Evolutionary conservation across 2,113 vertebrate species (phyloP).

Genomic region (Pluvialis apricaria): DNA sequence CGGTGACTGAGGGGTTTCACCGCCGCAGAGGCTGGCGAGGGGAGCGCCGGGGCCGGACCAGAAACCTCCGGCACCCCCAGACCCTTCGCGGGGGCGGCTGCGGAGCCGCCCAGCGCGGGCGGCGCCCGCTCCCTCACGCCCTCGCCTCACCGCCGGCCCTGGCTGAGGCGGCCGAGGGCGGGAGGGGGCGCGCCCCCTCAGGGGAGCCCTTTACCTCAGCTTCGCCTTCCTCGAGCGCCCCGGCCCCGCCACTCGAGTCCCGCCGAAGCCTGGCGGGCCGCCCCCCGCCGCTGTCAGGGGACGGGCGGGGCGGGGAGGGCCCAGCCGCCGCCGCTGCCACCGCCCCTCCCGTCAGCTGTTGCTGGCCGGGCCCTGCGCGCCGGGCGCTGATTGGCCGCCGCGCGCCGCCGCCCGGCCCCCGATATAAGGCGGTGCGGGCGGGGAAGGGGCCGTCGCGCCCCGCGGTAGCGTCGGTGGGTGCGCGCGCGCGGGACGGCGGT

Average conservation of each 20-base stretch:
- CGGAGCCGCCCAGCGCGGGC: too few relatives aligned
- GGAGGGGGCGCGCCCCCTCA: neutral
- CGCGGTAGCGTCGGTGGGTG: neutral
- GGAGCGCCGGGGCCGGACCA: neutral
- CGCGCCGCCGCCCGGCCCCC: neutral
- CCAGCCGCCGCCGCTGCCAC: neutral
- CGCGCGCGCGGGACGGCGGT: neutral
- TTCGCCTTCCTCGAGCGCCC: neutral
- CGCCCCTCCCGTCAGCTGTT: neutral
- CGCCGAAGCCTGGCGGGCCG: neutral
- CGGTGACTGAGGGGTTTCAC: neutral
- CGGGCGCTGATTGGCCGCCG: neutral
- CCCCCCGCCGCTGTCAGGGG: neutral
- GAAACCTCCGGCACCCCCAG: accelerated
- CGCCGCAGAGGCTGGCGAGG: neutral
- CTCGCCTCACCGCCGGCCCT: too few relatives aligned
- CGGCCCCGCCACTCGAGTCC: neutral
- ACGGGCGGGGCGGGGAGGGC: neutral
- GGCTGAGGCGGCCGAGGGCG: neutral
- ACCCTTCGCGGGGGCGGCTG: accelerated
- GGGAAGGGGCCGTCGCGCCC: neutral
- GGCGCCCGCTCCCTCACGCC: neutral
- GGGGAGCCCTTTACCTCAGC: neutral
- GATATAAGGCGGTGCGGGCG: neutral
- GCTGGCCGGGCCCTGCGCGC: neutral